Evolutionary conservation across 2,888 invertebrate genomes (phyloP).

Genomic region (Cosmorhoe ocellata): DNA sequence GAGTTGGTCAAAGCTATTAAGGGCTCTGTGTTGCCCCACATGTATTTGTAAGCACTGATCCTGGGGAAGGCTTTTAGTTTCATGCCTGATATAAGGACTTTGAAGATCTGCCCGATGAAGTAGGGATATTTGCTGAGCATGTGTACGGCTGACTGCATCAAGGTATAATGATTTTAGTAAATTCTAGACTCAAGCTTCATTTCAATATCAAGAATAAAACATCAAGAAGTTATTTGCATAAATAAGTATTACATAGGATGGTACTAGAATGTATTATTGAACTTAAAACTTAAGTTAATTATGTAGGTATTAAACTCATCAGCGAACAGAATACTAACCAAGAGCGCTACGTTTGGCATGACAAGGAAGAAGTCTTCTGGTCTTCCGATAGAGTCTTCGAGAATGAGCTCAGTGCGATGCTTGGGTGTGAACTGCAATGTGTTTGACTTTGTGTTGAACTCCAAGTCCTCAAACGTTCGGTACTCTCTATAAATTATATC

Average conservation of each 20-base stretch:
- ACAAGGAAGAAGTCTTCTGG: slow-evolving; percentile 82
- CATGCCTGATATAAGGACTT: slow-evolving; percentile 79
- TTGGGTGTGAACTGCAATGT: slow-evolving; percentile 84
- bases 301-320: too few species aligned
- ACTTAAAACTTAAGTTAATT: too few species aligned
- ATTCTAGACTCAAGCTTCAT: background rate
- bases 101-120: slow-evolving; percentile 82
- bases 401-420: slow-evolving; percentile 79
- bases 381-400: slow-evolving; percentile 85
- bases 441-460: slow-evolving; percentile 82
- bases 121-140: slow-evolving; percentile 76
- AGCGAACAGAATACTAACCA: slow-evolving; percentile 76
- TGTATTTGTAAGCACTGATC: slow-evolving; percentile 27
- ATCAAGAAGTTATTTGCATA: too few species aligned
- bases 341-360: slow-evolving; percentile 87
- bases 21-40: slow-evolving; percentile 39
- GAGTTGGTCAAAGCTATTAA: slow-evolving; percentile 29
- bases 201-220: too few species aligned
- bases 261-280: too few species aligned
- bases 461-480: slow-evolving; percentile 83
- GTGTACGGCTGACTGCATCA: slow-evolving; percentile 53
- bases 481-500: slow-evolving; percentile 82
- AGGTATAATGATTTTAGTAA: background rate
- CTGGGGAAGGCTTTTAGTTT: slow-evolving; percentile 80
- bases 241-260: too few species aligned